phyloP scores from a whole-genome alignment of 2,888 invertebrate species.

The Cerceris rybyensis region DNA sequence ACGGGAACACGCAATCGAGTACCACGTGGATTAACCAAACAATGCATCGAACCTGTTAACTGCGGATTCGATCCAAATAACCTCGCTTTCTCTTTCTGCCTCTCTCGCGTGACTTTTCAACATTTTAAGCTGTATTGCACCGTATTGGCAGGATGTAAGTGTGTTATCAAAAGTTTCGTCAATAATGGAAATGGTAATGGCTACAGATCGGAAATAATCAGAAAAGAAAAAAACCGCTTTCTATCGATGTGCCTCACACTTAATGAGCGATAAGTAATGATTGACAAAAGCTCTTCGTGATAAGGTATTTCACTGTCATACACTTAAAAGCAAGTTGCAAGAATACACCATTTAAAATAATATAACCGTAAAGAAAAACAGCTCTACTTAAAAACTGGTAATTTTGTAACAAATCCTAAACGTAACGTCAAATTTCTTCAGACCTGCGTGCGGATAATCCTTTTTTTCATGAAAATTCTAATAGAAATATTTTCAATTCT shows the following conservation, averaged over 20 bases:
- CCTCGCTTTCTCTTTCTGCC: conserved; percentile 4
- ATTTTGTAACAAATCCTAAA: no score
- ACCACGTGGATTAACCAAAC: conserved; percentile 24
- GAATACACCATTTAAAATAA: no score
- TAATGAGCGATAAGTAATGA: no score
- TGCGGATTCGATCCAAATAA: conserved; percentile 39
- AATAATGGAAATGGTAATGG: conserved; percentile 30
- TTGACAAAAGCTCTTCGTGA: no score
- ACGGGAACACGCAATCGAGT: conserved; percentile 37
- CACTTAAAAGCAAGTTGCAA: no score
- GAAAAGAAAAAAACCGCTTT: not conserved
- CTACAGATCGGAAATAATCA: conserved; percentile 34
- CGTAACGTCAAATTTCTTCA: no score
- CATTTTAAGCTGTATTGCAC: conserved; percentile 26
- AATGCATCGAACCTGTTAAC: conserved; percentile 45
- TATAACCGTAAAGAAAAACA: no score
- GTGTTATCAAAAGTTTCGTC: conserved; percentile 28
- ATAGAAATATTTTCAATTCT: no score
- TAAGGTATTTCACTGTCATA: no score
- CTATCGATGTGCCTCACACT: not conserved
- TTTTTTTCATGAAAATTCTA: no score
- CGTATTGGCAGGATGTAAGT: conserved; percentile 6
- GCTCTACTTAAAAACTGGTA: no score
- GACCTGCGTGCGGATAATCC: no score
- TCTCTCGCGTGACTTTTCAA: conserved; percentile 52